Percentiles rank a stretch among this genome's conserved stretches.
These are phyloP conservation scores for Chrysolina oricalcia DNA, from an alignment of 2,888 invertebrate genomes.

Conservation along the genomic window DNA sequence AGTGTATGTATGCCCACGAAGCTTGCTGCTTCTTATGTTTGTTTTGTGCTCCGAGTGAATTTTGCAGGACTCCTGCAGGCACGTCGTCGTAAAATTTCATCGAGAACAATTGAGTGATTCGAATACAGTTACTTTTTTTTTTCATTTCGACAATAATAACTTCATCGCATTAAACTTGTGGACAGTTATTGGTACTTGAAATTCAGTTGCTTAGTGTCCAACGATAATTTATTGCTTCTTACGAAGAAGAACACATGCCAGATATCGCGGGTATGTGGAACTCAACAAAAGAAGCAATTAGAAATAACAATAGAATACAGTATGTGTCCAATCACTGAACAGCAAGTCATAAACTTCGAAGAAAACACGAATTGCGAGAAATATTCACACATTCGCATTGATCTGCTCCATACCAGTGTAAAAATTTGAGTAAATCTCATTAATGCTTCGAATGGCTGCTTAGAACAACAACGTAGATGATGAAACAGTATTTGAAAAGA, in stretches of 20 bases:
- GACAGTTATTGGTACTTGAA: not conserved
- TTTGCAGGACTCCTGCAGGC: not conserved
- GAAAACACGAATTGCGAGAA: not conserved
- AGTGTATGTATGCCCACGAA: conserved; percentile 27
- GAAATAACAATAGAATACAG: not conserved
- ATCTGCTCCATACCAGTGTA: no score
- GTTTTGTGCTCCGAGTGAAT: not conserved
- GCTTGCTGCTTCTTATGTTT: not conserved
- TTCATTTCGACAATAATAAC: not conserved
- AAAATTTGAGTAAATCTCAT: no score
- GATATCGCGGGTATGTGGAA: not conserved
- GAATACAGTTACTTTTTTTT: not conserved
- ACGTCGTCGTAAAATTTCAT: conserved; percentile 3
- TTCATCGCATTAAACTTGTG: not conserved
- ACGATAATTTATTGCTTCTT: not conserved
- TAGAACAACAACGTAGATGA: no score
- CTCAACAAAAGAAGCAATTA: not conserved
- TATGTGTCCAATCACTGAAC: not conserved
- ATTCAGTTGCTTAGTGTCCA: not conserved
- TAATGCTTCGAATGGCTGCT: no score
- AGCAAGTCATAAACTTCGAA: not conserved
- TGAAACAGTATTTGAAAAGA: no score
- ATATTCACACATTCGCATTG: not conserved
- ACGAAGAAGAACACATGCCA: not conserved
- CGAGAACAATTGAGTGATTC: not conserved